phyloP scores from a whole-genome alignment of 2,113 vertebrate genomes.

The Terrapene triunguis region DNA sequence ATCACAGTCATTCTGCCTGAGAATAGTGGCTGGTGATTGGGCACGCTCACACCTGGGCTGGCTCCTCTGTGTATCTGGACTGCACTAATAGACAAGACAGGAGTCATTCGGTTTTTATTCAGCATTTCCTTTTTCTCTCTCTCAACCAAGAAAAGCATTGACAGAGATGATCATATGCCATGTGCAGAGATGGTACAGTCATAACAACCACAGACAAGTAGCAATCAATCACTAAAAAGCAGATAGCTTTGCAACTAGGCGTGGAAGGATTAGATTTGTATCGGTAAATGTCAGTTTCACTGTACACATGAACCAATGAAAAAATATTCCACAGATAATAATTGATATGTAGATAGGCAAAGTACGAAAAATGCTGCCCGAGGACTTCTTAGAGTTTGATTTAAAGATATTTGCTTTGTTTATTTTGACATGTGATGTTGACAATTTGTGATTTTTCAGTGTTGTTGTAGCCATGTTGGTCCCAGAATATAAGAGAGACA shows the following conservation, averaged over 20 bases:
- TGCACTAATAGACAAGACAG: neutral
- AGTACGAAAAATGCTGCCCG: neutral
- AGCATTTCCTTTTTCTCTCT: neutral
- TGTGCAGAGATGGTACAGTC: fast-evolving
- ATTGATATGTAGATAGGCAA: neutral
- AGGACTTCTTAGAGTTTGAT: neutral
- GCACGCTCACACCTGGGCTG: neutral
- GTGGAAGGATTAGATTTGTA: neutral
- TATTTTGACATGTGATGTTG: neutral
- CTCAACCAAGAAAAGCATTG: neutral
- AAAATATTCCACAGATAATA: neutral
- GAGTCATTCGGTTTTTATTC: neutral
- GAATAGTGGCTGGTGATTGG: neutral
- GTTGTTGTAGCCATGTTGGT: too few relatives aligned
- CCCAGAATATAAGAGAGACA: too few relatives aligned
- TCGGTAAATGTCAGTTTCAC: neutral
- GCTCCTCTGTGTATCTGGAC: fast-evolving
- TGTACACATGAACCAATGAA: neutral
- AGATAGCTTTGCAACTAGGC: neutral
- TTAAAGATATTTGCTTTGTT: neutral
- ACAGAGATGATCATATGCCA: neutral
- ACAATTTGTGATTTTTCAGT: neutral
- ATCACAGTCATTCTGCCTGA: neutral
- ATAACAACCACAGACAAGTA: neutral
- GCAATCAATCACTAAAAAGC: neutral